A percentile compares a stretch with the other conserved stretches of the same genome.
These are phyloP conservation scores for Cosmia trapezina DNA, from an alignment of 2,888 invertebrate genomes.

Conservation along the genomic window DNA sequence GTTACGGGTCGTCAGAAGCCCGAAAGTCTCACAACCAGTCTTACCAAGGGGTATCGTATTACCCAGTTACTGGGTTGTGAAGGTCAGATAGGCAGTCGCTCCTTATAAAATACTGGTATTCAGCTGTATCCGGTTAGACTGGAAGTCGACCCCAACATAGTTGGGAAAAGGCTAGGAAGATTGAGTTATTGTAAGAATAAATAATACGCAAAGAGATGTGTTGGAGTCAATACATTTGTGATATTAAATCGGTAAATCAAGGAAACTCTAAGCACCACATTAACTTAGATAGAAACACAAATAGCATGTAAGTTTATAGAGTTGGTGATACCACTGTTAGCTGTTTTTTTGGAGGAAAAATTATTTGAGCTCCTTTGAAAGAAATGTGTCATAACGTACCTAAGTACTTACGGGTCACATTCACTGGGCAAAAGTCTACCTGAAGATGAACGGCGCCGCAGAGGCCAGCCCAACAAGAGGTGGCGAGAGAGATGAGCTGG, in stretches of 20 bases:
- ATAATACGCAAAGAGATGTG: constrained; percentile 42
- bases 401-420: background rate
- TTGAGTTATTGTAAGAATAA: constrained; percentile 39
- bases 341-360: background rate
- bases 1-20: too few species aligned
- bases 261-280: constrained; percentile 73
- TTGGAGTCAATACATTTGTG: constrained; percentile 75
- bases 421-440: background rate
- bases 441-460: background rate
- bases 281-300: constrained; percentile 65
- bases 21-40: too few species aligned
- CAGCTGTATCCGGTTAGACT: too few species aligned
- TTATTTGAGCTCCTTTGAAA: too few species aligned
- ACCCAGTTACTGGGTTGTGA: too few species aligned
- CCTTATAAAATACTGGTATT: too few species aligned
- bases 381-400: background rate
- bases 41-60: too few species aligned
- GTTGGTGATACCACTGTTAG: constrained; percentile 45
- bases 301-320: constrained; percentile 52
- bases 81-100: too few species aligned
- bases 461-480: background rate
- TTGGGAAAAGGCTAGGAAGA: too few species aligned
- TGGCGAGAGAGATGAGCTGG: background rate
- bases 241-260: constrained; percentile 79
- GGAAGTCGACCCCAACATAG: too few species aligned